phyloP scores from a whole-genome alignment of 2,113 vertebrate genomes.

The Oncorhynchus kisutch region DNA sequence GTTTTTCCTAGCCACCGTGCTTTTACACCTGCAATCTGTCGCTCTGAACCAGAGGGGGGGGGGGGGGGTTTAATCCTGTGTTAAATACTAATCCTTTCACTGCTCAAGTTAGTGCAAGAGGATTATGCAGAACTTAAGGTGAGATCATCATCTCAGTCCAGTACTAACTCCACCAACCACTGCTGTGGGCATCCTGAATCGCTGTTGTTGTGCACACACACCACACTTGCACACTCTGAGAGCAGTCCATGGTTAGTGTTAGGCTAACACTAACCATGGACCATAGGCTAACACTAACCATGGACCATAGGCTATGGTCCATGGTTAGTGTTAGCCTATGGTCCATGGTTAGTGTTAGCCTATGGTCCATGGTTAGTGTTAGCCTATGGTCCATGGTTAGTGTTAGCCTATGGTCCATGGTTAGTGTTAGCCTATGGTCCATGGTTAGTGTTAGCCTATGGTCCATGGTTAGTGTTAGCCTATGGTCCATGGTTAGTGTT shows the following conservation, averaged over 20 bases:
- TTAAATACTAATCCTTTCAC: neutral
- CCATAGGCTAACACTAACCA: no score
- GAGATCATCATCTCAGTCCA: neutral
- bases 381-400: no score
- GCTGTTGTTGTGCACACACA: neutral
- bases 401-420: neutral
- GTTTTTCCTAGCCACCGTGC: no score
- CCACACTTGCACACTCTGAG: neutral
- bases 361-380: no score
- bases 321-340: no score
- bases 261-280: no score
- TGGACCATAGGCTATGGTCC: no score
- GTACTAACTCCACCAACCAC: no score
- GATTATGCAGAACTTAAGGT: neutral
- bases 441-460: no score
- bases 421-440: neutral
- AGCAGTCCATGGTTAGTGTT: neutral
- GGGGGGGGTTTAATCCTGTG: neutral
- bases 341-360: neutral
- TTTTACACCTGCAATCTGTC: neutral
- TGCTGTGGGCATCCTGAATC: neutral
- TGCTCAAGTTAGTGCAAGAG: neutral
- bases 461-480: no score
- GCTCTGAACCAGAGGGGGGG: constrained; percentile 28
- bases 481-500: neutral